Evolutionary conservation across 2,113 vertebrate genomes (phyloP).

Genomic region (Porphyrio hochstetteri): DNA sequence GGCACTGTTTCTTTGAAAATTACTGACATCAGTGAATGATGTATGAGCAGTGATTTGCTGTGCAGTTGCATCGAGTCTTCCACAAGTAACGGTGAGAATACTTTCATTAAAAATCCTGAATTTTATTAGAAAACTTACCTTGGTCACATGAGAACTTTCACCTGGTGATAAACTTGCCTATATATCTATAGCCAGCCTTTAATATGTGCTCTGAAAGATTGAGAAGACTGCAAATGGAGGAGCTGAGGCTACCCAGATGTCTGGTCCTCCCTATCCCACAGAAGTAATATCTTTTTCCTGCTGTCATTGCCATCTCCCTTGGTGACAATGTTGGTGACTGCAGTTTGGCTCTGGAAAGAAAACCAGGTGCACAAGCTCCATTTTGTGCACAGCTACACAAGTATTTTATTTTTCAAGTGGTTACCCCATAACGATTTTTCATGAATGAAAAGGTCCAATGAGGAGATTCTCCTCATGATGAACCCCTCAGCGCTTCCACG

Average conservation of each 20-base stretch:
- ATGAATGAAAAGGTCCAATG: neutral
- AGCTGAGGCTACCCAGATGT: neutral
- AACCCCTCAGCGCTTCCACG: neutral
- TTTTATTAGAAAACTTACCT: constrained; percentile 23
- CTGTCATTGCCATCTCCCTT: neutral
- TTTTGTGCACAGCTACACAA: neutral
- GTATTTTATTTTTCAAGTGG: neutral
- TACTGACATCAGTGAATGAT: neutral
- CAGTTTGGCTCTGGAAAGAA: neutral
- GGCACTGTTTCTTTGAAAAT: neutral
- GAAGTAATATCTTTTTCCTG: neutral
- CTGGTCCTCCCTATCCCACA: neutral
- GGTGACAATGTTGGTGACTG: neutral
- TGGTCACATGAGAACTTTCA: neutral
- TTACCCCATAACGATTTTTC: neutral
- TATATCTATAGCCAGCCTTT: neutral
- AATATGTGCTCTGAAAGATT: neutral
- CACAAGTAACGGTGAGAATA: neutral
- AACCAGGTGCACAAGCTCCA: neutral
- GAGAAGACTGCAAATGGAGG: neutral
- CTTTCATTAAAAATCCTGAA: neutral
- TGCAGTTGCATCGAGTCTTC: neutral
- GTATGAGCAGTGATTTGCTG: neutral
- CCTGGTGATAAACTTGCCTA: neutral
- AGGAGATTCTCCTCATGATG: neutral